These are phyloP conservation scores for Sebastes minor DNA, from an alignment of 2,797 vertebrate species.

Conservation along the genomic window DNA sequence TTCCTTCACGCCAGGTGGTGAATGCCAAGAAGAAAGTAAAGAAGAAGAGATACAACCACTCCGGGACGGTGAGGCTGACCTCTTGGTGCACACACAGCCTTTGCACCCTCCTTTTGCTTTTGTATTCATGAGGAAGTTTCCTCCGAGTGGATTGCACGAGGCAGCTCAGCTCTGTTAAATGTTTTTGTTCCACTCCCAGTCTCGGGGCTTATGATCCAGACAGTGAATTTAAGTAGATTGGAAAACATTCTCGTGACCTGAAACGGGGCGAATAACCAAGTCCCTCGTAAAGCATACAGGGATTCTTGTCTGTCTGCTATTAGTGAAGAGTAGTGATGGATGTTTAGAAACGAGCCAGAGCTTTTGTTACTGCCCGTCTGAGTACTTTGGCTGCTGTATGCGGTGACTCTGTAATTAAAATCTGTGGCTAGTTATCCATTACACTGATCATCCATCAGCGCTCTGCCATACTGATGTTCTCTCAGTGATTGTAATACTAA, in stretches of 20 bases:
- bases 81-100: conserved; percentile 10
- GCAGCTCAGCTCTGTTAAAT: conserved; percentile 29
- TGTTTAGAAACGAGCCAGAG: conserved; percentile 49
- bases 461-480: conserved; percentile 12
- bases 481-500: conserved; percentile 62
- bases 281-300: conserved; percentile 7
- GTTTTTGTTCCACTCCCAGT: conserved; percentile 21
- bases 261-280: conserved; percentile 13
- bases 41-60: conserved; percentile 96
- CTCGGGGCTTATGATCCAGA: conserved; percentile 14
- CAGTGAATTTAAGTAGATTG: conserved; percentile 32
- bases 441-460: conserved; percentile 50
- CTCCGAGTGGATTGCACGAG: conserved; percentile 21
- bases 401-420: conserved; percentile 67
- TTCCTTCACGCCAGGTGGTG: conserved; percentile 85
- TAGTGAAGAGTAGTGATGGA: conserved; percentile 37
- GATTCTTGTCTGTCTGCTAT: conserved; percentile 9
- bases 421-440: conserved; percentile 66
- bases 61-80: conserved; percentile 86
- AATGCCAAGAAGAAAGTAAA: conserved; percentile 97
- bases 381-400: conserved; percentile 38
- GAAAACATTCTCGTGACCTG: conserved; percentile 32
- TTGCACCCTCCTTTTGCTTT: background rate
- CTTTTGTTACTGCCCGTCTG: conserved; percentile 39
- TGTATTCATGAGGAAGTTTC: conserved; percentile 34